A percentile compares a stretch with the other conserved stretches of the same genome.
Conservation (phyloP, 2,113 vertebrate species). For the Amblyopsis rosae region DNA sequence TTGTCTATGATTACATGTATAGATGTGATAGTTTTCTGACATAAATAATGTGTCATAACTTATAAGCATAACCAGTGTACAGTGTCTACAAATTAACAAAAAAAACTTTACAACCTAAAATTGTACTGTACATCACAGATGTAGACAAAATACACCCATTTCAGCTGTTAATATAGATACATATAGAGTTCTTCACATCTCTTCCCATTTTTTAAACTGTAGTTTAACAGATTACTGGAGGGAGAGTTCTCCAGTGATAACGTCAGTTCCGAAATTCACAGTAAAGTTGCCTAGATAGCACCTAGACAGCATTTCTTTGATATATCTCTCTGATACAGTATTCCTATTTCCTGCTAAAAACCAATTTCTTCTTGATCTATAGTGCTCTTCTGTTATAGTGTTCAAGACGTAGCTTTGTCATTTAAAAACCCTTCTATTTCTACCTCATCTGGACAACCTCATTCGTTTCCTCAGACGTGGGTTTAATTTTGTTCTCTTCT, state of each 20-base stretch:
- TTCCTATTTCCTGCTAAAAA: background rate
- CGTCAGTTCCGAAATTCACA: slow-evolving; percentile 40
- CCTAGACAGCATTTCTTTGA: slow-evolving; percentile 21
- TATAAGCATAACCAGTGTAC: background rate
- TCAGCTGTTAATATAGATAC: background rate
- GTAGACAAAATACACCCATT: slow-evolving; percentile 18
- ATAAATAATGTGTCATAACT: too few relatives aligned
- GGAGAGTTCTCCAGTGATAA: slow-evolving; percentile 1
- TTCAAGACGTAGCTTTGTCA: too few relatives aligned
- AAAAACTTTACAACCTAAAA: background rate
- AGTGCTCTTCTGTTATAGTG: too few relatives aligned
- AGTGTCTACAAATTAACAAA: slow-evolving; percentile 13
- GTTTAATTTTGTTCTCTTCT: slow-evolving; percentile 63
- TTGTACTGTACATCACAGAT: slow-evolving; percentile 47
- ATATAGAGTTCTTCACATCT: background rate
- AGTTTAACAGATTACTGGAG: slow-evolving; percentile 1
- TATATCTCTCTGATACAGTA: background rate
- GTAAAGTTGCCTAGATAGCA: slow-evolving; percentile 31
- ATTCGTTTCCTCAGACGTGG: slow-evolving; percentile 66
- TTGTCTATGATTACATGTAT: slow-evolving; percentile 30
- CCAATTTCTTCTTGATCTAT: too few relatives aligned
- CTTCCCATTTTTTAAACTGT: too few relatives aligned
- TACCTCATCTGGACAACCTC: slow-evolving; percentile 67
- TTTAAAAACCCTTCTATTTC: slow-evolving; percentile 13
- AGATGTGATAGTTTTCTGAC: slow-evolving; percentile 24